A percentile compares a stretch with the other conserved stretches of the same genome.
Evolutionary conservation across 2,888 invertebrate genomes (phyloP).

Genomic region (Pecten maximus): DNA sequence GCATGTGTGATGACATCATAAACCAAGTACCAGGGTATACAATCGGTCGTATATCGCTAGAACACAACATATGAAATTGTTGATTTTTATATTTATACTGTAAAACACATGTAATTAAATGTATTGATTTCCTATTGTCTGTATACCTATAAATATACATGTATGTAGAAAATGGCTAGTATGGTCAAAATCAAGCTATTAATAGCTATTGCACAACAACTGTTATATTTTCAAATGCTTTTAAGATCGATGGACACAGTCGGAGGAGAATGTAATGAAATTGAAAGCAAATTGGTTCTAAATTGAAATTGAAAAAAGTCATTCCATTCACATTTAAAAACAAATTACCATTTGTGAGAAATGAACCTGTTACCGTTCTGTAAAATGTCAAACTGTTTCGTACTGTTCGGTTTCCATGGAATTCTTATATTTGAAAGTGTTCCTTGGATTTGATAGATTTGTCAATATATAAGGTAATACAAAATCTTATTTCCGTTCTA

Average conservation of each 20-base stretch:
- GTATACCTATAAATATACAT: too few relatives aligned
- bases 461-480: slow-evolving; percentile 1
- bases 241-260: slow-evolving; percentile 5
- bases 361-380: neutral
- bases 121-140: slow-evolving; percentile 14
- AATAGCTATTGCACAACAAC: neutral
- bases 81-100: neutral
- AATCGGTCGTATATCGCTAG: neutral
- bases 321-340: neutral
- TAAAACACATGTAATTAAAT: neutral
- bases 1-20: neutral
- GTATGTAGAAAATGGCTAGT: neutral
- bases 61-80: neutral
- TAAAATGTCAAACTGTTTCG: neutral
- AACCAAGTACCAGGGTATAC: neutral
- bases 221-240: neutral
- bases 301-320: neutral
- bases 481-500: neutral
- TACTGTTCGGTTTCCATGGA: neutral
- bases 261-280: slow-evolving; percentile 5
- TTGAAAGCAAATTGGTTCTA: slow-evolving; percentile 8
- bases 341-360: neutral
- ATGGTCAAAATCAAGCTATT: neutral
- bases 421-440: neutral
- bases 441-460: neutral